Evolutionary conservation across 1,140 invertebrate genomes (phyloP).

Genomic region (Pogonomyrmex californicus): DNA sequence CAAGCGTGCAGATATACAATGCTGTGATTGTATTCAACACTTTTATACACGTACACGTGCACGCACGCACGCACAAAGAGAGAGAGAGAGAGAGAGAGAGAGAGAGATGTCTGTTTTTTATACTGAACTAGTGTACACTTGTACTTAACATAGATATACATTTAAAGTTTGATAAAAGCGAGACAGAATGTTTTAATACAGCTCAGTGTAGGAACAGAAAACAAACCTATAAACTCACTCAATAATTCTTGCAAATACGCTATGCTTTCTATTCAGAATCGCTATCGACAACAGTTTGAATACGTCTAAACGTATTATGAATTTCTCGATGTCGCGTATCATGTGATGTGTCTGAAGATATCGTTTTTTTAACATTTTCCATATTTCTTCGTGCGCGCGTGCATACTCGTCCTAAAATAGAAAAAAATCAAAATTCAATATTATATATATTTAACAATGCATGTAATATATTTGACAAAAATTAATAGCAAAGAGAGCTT

Average conservation of each 20-base stretch:
- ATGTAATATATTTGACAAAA: conserved; percentile 11
- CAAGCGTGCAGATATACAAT: not conserved
- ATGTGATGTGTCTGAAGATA: conserved; percentile 54
- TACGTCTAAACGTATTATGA: conserved; percentile 73
- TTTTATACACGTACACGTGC: no score
- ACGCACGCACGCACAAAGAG: no score
- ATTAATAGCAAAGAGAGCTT: not conserved
- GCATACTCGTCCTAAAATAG: conserved; percentile 75
- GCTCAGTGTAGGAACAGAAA: no score
- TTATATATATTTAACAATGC: conserved; percentile 18
- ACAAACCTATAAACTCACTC: not conserved
- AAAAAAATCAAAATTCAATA: conserved; percentile 12
- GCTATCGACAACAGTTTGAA: conserved; percentile 80
- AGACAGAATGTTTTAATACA: no score
- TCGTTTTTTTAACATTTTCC: conserved; percentile 52
- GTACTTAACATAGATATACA: no score
- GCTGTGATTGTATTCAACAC: no score
- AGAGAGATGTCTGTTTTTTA: no score
- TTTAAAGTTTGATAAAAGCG: no score
- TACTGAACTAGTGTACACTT: no score
- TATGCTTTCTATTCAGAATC: conserved; percentile 80
- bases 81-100: no score
- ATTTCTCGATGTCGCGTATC: conserved; percentile 65
- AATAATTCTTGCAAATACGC: not conserved
- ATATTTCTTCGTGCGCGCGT: conserved; percentile 77